These are phyloP conservation scores for Myrmecophaga tridactyla DNA, from an alignment of 2,113 vertebrate species.

Conservation along the genomic window DNA sequence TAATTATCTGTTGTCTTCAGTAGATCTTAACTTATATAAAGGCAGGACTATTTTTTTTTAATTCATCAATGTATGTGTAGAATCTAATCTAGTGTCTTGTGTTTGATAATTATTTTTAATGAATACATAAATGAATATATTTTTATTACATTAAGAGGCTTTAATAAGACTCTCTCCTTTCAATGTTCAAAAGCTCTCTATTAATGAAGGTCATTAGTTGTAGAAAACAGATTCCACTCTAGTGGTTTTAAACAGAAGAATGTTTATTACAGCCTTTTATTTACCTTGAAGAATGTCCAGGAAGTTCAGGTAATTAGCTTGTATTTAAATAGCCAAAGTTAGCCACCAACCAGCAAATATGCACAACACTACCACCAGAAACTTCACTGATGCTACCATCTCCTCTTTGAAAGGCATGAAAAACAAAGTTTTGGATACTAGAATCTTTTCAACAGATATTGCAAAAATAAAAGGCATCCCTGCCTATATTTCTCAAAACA, in stretches of 20 bases:
- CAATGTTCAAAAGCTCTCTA: not conserved
- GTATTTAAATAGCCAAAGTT: not conserved
- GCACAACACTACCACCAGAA: not conserved
- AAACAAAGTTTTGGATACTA: not conserved
- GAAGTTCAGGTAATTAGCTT: not conserved
- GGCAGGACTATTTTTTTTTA: not conserved
- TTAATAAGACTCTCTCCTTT: not conserved
- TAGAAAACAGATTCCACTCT: not conserved
- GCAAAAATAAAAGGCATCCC: not conserved
- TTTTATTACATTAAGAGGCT: not conserved
- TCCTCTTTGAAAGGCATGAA: not conserved
- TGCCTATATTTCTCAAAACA: not conserved
- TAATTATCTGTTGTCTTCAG: not conserved
- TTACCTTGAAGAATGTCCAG: not conserved
- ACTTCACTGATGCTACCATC: not conserved
- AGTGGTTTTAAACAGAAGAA: not conserved
- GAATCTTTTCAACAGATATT: not conserved
- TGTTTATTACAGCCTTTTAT: not conserved
- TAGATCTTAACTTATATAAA: not conserved
- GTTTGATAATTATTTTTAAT: not conserved
- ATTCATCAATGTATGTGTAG: not conserved
- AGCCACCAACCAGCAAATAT: not conserved
- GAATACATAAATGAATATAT: not conserved
- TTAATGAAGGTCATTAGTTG: not conserved
- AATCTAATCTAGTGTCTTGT: not conserved